These are phyloP conservation scores for Dufourea novaeangliae DNA, from an alignment of 1,140 invertebrate genomes.

Conservation along the genomic window DNA sequence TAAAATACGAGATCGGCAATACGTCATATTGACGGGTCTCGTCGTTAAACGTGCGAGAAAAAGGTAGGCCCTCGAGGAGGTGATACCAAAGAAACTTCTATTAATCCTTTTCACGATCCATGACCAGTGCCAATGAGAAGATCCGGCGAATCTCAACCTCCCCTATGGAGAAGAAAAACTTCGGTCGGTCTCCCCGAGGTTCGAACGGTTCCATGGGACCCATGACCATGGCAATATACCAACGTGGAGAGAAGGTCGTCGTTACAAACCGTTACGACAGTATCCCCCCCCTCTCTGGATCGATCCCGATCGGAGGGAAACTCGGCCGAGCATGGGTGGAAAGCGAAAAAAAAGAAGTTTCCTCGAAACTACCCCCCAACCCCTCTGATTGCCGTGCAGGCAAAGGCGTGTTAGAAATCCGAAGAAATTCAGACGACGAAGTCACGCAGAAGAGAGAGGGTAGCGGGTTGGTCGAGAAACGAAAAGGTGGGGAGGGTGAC, in stretches of 20 bases:
- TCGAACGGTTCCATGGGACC: not conserved
- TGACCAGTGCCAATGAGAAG: too few relatives aligned
- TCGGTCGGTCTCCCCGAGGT: too few relatives aligned
- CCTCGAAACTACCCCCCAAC: not conserved
- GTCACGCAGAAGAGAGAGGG: slow-evolving; percentile 8
- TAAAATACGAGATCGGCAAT: too few relatives aligned
- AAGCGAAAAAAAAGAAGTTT: not conserved
- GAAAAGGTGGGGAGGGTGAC: slow-evolving; percentile 5
- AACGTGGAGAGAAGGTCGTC: not conserved
- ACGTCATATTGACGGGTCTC: too few relatives aligned
- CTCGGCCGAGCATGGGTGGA: not conserved
- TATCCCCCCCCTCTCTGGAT: too few relatives aligned
- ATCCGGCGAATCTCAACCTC: too few relatives aligned
- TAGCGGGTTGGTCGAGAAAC: slow-evolving; percentile 15
- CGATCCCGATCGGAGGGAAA: not conserved
- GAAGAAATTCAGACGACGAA: slow-evolving; percentile 26
- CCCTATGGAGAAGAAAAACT: too few relatives aligned
- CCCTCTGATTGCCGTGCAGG: not conserved
- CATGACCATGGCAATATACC: not conserved
- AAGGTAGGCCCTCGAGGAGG: too few relatives aligned
- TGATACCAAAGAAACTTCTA: too few relatives aligned
- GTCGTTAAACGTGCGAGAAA: too few relatives aligned
- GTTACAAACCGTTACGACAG: too few relatives aligned
- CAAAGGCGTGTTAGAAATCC: not conserved
- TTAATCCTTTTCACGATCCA: too few relatives aligned